Percentiles rank a stretch among this genome's conserved stretches.
These are phyloP conservation scores for Lontra canadensis DNA, from an alignment of 2,113 vertebrate species.

Conservation along the genomic window DNA sequence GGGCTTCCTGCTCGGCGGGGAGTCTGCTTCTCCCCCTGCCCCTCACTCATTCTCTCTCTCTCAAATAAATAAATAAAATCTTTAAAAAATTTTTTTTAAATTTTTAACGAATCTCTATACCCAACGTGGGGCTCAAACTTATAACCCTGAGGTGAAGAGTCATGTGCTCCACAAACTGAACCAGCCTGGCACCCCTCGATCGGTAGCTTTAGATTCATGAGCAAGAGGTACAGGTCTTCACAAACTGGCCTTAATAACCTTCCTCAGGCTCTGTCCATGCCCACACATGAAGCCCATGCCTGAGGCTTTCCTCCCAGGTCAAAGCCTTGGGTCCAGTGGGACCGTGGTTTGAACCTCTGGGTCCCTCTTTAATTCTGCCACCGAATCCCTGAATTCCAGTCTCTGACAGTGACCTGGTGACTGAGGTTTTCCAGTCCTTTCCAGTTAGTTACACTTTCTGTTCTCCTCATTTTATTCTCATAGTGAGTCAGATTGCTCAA, in stretches of 20 bases:
- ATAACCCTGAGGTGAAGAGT: no score
- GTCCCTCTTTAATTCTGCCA: not conserved
- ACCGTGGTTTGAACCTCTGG: not conserved
- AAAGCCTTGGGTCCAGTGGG: not conserved
- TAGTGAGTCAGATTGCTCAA: constrained; percentile 46
- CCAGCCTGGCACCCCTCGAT: no score
- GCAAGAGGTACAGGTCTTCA: not conserved
- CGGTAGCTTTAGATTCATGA: not conserved
- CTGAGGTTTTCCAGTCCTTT: not conserved
- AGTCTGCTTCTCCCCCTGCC: no score
- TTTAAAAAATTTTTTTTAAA: no score
- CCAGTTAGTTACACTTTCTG: not conserved
- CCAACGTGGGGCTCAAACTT: no score
- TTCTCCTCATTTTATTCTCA: not conserved
- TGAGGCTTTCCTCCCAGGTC: not conserved
- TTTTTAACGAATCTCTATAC: no score
- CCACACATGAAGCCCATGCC: not conserved
- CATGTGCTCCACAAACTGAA: no score
- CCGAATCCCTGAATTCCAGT: not conserved
- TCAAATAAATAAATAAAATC: no score
- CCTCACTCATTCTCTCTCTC: no score
- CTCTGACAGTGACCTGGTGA: not conserved
- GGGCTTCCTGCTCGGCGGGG: no score
- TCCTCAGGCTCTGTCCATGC: not conserved
- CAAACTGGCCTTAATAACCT: not conserved